These are phyloP conservation scores for Glaucidium brasilianum DNA, from an alignment of 2,113 vertebrate genomes.

Conservation along the genomic window DNA sequence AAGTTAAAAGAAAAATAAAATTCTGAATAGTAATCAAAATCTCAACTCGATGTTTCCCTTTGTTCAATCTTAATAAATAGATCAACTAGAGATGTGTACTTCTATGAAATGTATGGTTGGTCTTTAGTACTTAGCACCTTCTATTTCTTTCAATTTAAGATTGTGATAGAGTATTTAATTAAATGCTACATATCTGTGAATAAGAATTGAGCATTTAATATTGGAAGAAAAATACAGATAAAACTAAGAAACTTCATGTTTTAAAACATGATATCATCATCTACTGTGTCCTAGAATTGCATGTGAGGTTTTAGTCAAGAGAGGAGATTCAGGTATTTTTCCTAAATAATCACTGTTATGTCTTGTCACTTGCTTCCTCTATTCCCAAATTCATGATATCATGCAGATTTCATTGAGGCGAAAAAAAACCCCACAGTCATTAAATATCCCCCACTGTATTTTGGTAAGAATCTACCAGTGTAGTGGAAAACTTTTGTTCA, in stretches of 20 bases:
- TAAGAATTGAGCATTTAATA: not conserved
- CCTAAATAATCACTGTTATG: not conserved
- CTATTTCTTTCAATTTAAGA: not conserved
- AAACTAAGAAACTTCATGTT: not conserved
- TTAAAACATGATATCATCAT: not conserved
- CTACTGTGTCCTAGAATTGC: not conserved
- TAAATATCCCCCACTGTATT: not conserved
- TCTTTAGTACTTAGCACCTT: not conserved
- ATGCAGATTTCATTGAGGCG: not conserved
- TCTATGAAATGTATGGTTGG: not conserved
- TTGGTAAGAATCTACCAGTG: not conserved
- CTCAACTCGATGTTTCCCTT: not conserved
- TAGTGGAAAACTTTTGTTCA: not conserved
- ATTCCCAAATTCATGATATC: not conserved
- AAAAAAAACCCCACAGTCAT: not conserved
- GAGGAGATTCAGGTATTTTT: not conserved
- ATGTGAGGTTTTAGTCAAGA: not conserved
- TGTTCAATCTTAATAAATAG: not conserved
- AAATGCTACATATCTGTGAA: not conserved
- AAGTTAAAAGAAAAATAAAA: not conserved
- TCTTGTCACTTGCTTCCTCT: not conserved
- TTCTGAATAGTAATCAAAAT: not conserved
- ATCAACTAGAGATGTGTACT: not conserved
- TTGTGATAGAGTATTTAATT: not conserved
- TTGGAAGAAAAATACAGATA: not conserved